Base-by-base conservation (phyloP, 2,888 invertebrate genomes). In the Apantesis nais region DNA sequence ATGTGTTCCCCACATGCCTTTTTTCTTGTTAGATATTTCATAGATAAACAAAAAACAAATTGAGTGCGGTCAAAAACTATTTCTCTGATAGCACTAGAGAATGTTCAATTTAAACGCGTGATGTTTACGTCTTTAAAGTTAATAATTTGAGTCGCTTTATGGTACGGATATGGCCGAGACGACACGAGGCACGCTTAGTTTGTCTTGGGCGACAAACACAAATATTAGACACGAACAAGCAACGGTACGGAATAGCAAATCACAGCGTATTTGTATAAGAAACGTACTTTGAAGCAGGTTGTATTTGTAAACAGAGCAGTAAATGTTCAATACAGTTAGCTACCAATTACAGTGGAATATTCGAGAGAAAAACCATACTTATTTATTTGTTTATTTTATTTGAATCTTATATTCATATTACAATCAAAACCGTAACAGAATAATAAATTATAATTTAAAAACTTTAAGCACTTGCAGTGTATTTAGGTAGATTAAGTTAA, bases 221-320 rank as follows among this genome's bases (percentile, higher is more conserved):
- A 94, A 94, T 93, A 93, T 93, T 90, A 87, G 89, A 84, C 87
- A 81, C 83, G 88, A 90, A 90, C 92, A 91, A 92, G 87, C 90
- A 89, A 85, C 84, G 84, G 86, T 88, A 89, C 89, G 90, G 92
- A 93, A 93, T 93, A 93, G 92, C 92, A 93, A 93, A 93, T 92
- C 92, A 90, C 89, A 84, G 85, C 78, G 83, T 92, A 89, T 93
- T 93, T 93, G 90, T 88, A 83, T 85, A 90, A 88, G 89, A 87
- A 88, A 88, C 88, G 88, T 89, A 91, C 90, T 91, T 89, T 85
- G 90, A 89, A 85, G 86, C 89, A 83, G 86, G 89, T 88, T 86
- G 88, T 89, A 86, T 89, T 88, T 86, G 92, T 92, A 90, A 92
- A 93, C 89, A 92, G 88, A 89, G 88, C 88, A 88, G 82, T 85